Base-by-base conservation (phyloP, 2,888 invertebrate genomes). In the Tachina fera region DNA sequence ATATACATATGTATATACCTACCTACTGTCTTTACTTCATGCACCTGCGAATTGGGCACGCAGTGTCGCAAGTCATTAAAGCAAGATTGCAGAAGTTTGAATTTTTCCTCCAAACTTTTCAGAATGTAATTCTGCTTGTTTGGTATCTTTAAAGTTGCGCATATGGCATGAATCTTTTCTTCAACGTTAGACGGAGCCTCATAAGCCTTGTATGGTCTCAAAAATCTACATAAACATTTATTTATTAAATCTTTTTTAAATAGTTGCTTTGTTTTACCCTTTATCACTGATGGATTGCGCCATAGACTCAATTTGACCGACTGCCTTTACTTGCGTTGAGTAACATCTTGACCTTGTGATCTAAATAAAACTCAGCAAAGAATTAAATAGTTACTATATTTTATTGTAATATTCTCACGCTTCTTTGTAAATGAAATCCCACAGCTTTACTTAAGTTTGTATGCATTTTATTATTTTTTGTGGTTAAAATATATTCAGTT, bases 11-110 rank as follows among this genome's bases (percentile, higher is more conserved):
- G 4, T 14, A 65, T 67, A 4, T 75, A 90, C 94, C 91, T 93
- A 96, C 96, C 95, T 72, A 97, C 94, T 70, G 95, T 96, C 89
- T 95, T 94, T 84, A 98, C 95, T 67, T 94, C 94, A 89, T 96
- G 95, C n/a, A 98, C 92, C 71, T 96, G 92, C 0, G 97, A 97
- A 93, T 97, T 98, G 0, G 98, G 97, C 13, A 98, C 95, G 85
- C 94, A 91, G 91, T 98, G 96, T 9, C 96, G 93, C 84, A 98
- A 96, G 91, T 95, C 95, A 61, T 95, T 93, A 87, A 94, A 95
- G 89, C 97, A 97, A 9, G 95, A 94, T 47, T 94, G 94, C 5
- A 98, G 93, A 10, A 98, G 93, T 47, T 94, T 93, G 91, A 95
- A 97, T 92, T 97, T 96, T 31, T 92, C 90, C 3, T 85, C 89